Evolutionary conservation across 2,888 invertebrate species (phyloP), one percentile per base, ranked within the genome.

Genomic region (Apamea epomidion): DNA sequence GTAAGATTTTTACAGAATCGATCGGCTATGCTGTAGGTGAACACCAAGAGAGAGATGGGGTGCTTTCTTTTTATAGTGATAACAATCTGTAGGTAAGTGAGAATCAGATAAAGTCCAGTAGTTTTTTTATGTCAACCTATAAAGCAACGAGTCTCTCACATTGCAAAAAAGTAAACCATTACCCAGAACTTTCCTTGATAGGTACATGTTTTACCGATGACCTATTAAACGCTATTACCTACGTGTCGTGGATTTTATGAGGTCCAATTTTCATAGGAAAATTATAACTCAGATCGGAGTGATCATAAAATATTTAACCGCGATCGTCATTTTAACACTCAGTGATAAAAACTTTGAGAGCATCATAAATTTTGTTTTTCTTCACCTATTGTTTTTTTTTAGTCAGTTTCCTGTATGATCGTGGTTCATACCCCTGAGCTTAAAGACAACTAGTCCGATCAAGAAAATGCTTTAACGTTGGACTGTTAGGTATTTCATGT

Each of bases 271-370:
- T 60, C 78, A 73, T 74, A 65, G 75, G 68, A 37, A 80, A 65
- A 75, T 83, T 67, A 65, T 64, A 64, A 79, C 60, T 64, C 12
- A 4, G 64, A 58, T 65, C 45, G 58, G 45, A 76, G 72, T 54
- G 84, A 70, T 79, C 83, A 69, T 83, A 83, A 79, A 83, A 83
- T 74, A 70, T 81, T 83, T 64, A 72, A 64, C 25, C 12, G 29
- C 48, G 58, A 73, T 83, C 62, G 62, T 79, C 64, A 83, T 83
- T 67, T 68, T 78, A 75, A 65, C 68, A 72, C 62, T 60, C 32
- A 75, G 74, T 69, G n/a, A 72, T 79, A 79, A 79, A 64, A 83
- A 72, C 29, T 78, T 78, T 72, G 25, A 83, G 64, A 60, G 79
- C 37, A 42, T 68, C 60, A 83, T 83, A 73, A 68, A 83, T 71